These are phyloP conservation scores for Brachionus plicatilis DNA, from an alignment of 1,140 invertebrate species.

Conservation along the genomic window DNA sequence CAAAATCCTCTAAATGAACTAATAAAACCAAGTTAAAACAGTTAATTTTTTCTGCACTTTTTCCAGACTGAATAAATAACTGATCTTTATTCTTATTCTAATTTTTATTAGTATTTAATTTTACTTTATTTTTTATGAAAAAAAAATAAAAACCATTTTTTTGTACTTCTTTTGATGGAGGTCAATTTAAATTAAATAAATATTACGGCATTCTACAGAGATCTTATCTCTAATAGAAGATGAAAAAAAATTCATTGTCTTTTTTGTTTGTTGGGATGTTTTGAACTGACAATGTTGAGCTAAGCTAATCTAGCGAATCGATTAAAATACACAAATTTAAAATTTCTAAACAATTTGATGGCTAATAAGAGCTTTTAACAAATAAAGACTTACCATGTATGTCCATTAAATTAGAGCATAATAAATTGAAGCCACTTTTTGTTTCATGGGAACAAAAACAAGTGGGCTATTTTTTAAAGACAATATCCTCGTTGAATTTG, in stretches of 20 bases:
- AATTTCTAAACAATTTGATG: conserved; percentile 1
- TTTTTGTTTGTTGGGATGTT: background rate
- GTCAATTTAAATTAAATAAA: background rate
- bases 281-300: background rate
- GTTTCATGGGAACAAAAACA: background rate
- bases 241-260: background rate
- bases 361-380: background rate
- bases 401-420: background rate
- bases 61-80: too few species aligned
- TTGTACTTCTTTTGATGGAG: too few species aligned
- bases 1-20: too few species aligned
- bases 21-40: too few species aligned
- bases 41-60: too few species aligned
- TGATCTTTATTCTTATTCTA: too few species aligned
- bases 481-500: background rate
- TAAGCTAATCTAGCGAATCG: background rate
- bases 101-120: too few species aligned
- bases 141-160: too few species aligned
- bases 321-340: background rate
- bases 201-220: background rate
- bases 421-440: background rate
- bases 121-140: too few species aligned
- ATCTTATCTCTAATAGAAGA: background rate
- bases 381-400: background rate
- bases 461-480: background rate